These are phyloP conservation scores for Sepiola atlantica DNA, from an alignment of 2,888 invertebrate genomes.

Conservation along the genomic window DNA sequence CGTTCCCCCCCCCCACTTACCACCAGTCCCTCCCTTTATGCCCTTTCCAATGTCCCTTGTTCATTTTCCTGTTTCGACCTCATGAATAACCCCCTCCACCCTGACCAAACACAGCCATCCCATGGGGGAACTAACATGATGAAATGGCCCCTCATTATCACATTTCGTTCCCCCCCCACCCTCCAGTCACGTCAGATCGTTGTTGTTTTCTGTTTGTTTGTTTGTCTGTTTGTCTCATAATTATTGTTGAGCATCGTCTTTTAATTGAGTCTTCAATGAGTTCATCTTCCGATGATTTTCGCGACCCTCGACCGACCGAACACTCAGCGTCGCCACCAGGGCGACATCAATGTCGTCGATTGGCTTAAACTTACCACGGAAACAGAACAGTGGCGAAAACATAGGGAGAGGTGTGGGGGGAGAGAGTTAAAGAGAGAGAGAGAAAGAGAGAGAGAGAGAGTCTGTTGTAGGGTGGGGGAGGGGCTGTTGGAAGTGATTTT, in stretches of 20 bases:
- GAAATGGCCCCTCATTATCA: background rate
- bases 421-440: no score
- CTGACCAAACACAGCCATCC: background rate
- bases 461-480: no score
- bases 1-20: background rate
- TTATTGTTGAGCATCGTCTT: background rate
- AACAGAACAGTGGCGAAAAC: background rate
- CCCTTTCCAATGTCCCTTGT: background rate
- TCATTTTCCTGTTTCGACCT: background rate
- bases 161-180: background rate
- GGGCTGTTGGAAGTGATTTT: no score
- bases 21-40: no score
- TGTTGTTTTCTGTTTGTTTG: background rate
- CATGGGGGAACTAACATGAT: background rate
- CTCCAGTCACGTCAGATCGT: background rate
- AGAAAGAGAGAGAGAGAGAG: no score
- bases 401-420: no score
- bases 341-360: background rate
- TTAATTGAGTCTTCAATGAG: conserved; percentile 32
- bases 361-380: conserved; percentile 32
- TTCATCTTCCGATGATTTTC: conserved; percentile 9
- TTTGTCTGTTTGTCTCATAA: background rate
- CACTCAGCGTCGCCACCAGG: background rate
- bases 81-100: background rate
- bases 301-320: background rate